These are phyloP conservation scores for Macheiramphus alcinus DNA, from an alignment of 2,113 vertebrate species.

Conservation along the genomic window DNA sequence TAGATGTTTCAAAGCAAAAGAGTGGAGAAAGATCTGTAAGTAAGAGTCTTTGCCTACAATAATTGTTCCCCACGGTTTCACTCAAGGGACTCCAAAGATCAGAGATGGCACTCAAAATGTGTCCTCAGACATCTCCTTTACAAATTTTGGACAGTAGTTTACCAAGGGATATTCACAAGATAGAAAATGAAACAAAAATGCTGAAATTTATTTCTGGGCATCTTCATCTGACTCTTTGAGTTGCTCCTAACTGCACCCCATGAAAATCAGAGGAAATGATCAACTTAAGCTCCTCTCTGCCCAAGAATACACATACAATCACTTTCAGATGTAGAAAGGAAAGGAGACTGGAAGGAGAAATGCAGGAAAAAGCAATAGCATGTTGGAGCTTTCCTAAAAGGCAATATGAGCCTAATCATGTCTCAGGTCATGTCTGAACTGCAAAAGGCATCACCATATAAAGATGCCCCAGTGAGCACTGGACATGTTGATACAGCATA, in stretches of 20 bases:
- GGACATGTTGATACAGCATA: not conserved
- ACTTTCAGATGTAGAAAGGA: not conserved
- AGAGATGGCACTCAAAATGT: not conserved
- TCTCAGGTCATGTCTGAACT: not conserved
- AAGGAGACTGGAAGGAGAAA: not conserved
- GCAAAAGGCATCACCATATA: not conserved
- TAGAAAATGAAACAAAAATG: not conserved
- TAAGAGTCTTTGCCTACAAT: not conserved
- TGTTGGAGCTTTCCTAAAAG: not conserved
- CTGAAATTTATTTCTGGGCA: not conserved
- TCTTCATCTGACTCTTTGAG: not conserved
- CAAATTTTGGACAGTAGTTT: not conserved
- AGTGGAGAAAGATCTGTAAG: not conserved
- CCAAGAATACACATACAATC: not conserved
- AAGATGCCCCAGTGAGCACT: not conserved
- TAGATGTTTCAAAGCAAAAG: not conserved
- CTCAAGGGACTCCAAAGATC: not conserved
- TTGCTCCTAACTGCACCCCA: not conserved
- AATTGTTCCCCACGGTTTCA: not conserved
- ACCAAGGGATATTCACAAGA: not conserved
- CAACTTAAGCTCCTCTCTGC: not conserved
- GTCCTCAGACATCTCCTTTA: not conserved
- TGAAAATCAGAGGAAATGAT: not conserved
- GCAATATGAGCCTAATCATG: not conserved
- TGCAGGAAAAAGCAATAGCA: not conserved